Base-by-base conservation (phyloP, 2,113 vertebrate species). In the Indri indri region DNA sequence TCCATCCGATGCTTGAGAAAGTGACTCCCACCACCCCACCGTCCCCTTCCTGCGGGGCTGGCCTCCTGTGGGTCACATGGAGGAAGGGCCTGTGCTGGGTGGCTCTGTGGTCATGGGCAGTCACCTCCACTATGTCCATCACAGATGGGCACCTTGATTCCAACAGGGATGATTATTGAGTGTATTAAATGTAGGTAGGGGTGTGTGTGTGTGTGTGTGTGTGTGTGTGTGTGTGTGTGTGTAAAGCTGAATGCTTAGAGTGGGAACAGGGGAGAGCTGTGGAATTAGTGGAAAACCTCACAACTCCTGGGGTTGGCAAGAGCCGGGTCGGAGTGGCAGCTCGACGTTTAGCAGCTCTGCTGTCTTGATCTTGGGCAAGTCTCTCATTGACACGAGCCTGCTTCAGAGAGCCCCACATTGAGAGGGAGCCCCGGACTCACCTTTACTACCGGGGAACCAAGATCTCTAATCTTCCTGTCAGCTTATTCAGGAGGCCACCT, bases 21-120 rank as follows among this genome's bases (percentile, higher is more conserved):
- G 5, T 47, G 12, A 22, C 13, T 34, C 57, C 32, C 3, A 7
- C 4, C 9, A 0, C 27, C 1, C 0, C 11, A 23, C 47, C 7
- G 16, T 8, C 9, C 32, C 3, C 10, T 20, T 42, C n/a, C 17
- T 8, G 42, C 22, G 3, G 42, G 6, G 30, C 42, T 73, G 73
- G 34, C 63, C 79, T 54, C 76, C 45, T 40, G 30, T 12, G 45
- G 52, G 25, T 11, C 42, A 11, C 6, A 10, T 3, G 27, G n/a
- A 80, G 17, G 63, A 17, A 47, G 17, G 2, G 8, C n/a, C 23
- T 17, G 20, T 42, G 22, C 77, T 68, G 2, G 50, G 25, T 8
- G 16, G 66, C 30, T n/a, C 18, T 63, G 34, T 13, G 0, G 6
- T 54, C 32, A 10, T 17, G 34, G 92, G 40, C 11, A 5, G 20